Evolutionary conservation across 2,113 vertebrate species (phyloP), one percentile per base, ranked within the genome.

Genomic region (Noctilio leporinus): DNA sequence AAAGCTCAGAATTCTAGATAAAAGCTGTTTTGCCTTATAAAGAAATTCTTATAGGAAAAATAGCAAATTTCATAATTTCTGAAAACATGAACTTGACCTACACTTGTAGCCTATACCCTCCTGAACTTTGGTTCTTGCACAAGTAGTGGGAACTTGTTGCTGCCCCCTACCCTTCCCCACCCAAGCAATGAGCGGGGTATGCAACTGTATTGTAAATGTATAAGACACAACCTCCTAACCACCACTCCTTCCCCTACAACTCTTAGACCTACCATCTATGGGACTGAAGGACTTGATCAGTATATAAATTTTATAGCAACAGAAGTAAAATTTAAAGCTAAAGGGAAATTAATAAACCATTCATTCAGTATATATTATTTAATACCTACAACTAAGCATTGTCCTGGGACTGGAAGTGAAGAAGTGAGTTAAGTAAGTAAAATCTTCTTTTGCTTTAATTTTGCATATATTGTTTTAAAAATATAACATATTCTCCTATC

Each of bases 311-410:
- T 95, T 87, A 49, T 16, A 57, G 57, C 22, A 76, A 40, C 8
- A 77, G 8, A 86, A 77, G 84, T 19, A 70, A 59, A 86, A 81
- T 90, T 70, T 90, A 82, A 95, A 88, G n/a, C 17, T 81, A 86
- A 90, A 80, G 4, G 20, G 11, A 38, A 91, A 77, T 69, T 53
- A n/a, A 14, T 26, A 92, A 82, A 40, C 33, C 40, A 76, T 69
- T 86, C 88, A 40, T 45, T 81, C 7, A 62, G 11, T 76, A 80
- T 90, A 69, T 84, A 67, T n/a, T 92, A 8, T 64, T 19, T 64
- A 70, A 12, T 33, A 75, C 24, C 7, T 80, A 87, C 0, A 51
- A 45, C 15, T 51, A 59, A 85, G 28, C 35, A 45, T 22, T 51
- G 16, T 53, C 45, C 4, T 70, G 30, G 26, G 28, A 81, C 4